phyloP scores from a whole-genome alignment of 2,113 vertebrate genomes.

The Burhinus bistriatus region DNA sequence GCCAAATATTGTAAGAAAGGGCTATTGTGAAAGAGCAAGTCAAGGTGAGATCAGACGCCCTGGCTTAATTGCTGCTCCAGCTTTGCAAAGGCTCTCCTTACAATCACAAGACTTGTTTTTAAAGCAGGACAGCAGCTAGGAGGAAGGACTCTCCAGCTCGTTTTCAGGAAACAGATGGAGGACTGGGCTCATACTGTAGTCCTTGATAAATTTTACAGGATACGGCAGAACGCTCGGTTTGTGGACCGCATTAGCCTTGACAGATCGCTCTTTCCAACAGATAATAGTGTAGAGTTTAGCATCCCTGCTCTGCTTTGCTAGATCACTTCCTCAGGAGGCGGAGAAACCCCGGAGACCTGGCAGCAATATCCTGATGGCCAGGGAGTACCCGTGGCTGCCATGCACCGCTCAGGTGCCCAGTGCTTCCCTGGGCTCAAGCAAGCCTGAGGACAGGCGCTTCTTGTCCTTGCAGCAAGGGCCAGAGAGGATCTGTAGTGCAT shows the following conservation, averaged over 20 bases:
- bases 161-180: conserved; percentile 46
- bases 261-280: not conserved
- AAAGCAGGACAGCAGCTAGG: not conserved
- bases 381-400: not conserved
- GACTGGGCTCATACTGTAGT: not conserved
- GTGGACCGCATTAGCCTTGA: not conserved
- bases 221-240: not conserved
- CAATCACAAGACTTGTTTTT: not conserved
- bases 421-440: not conserved
- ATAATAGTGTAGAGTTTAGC: not conserved
- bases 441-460: not conserved
- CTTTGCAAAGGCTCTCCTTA: not conserved
- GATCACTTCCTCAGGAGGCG: not conserved
- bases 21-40: not conserved
- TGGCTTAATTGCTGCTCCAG: not conserved
- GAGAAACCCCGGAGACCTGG: not conserved
- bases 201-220: not conserved
- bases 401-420: accelerated
- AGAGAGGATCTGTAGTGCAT: too few relatives aligned
- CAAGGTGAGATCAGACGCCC: not conserved
- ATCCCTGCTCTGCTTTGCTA: not conserved
- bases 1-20: not conserved
- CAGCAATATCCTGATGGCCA: not conserved
- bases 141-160: not conserved
- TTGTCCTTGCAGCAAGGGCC: not conserved